Conservation (phyloP, 1,140 invertebrate species). For the Macrostomum lignano region DNA sequence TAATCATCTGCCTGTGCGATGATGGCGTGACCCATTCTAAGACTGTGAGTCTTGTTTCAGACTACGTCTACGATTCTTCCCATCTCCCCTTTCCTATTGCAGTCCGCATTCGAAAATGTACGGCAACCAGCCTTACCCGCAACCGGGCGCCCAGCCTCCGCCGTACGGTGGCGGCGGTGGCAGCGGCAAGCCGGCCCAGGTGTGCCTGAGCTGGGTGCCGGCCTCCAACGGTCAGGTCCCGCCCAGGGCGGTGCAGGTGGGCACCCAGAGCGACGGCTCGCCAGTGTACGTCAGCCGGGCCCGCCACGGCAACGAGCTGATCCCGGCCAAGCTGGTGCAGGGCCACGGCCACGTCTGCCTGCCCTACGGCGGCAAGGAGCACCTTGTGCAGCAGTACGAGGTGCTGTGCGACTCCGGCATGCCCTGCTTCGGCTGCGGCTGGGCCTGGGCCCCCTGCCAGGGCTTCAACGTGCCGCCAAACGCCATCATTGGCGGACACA, state of each 20-base stretch:
- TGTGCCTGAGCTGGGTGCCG: not conserved
- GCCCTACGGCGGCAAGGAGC: not conserved
- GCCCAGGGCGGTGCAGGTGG: not conserved
- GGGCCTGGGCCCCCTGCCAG: not conserved
- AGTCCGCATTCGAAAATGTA: too few relatives aligned
- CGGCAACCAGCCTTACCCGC: too few relatives aligned
- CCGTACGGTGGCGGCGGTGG: too few relatives aligned
- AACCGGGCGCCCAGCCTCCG: too few relatives aligned
- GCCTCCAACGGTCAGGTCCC: not conserved
- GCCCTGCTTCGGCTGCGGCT: not conserved
- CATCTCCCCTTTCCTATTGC: too few relatives aligned
- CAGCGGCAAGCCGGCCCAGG: too few relatives aligned
- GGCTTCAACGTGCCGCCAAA: not conserved
- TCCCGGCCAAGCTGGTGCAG: not conserved
- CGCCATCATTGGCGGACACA: conserved; percentile 1
- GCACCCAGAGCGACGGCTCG: too few relatives aligned
- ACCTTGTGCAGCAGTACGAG: not conserved
- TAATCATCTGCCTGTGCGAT: too few relatives aligned
- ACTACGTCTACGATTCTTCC: too few relatives aligned
- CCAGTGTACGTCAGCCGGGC: not conserved
- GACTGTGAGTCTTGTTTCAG: too few relatives aligned
- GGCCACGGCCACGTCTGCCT: not conserved
- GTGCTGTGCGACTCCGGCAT: not conserved
- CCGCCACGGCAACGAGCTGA: not conserved
- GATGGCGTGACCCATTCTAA: too few relatives aligned